Conservation (phyloP, 2,797 vertebrate species). For the Arrhamphus sclerolepis region DNA sequence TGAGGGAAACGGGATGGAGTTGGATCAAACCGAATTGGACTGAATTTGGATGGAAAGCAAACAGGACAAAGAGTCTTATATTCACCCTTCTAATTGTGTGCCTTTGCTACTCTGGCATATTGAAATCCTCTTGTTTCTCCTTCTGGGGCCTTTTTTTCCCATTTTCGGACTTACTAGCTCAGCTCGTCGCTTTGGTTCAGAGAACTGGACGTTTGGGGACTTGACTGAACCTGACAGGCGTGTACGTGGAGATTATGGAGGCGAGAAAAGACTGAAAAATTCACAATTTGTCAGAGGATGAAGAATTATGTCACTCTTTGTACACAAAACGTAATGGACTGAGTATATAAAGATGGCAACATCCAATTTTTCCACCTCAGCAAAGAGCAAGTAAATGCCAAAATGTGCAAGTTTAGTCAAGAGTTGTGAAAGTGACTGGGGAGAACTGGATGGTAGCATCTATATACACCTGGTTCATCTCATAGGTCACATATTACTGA, state of each 20-base stretch:
- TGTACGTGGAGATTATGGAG: neutral
- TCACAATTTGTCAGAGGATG: constrained; percentile 13
- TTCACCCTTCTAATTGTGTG: constrained; percentile 69
- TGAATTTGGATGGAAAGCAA: constrained; percentile 31
- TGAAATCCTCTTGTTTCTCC: constrained; percentile 44
- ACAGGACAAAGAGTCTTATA: constrained; percentile 24
- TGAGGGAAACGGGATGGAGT: constrained; percentile 47
- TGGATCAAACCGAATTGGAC: constrained; percentile 38
- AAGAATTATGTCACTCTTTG: constrained; percentile 5
- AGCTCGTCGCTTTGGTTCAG: constrained; percentile 16
- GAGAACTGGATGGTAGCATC: constrained; percentile 42
- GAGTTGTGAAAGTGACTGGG: neutral
- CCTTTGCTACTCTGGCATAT: constrained; percentile 70
- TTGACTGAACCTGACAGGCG: neutral
- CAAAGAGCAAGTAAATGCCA: constrained; percentile 35
- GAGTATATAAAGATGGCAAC: constrained; percentile 17
- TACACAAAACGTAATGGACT: neutral
- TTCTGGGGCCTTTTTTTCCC: constrained; percentile 28
- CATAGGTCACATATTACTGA: constrained; percentile 49
- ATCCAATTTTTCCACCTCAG: constrained; percentile 14
- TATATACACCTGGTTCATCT: constrained; percentile 42
- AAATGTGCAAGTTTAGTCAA: constrained; percentile 27
- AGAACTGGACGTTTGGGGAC: constrained; percentile 28
- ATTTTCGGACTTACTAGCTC: constrained; percentile 27
- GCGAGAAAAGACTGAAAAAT: constrained; percentile 10